Base-by-base conservation (phyloP, 2,797 vertebrate species). In the Notamacropus eugenii region DNA sequence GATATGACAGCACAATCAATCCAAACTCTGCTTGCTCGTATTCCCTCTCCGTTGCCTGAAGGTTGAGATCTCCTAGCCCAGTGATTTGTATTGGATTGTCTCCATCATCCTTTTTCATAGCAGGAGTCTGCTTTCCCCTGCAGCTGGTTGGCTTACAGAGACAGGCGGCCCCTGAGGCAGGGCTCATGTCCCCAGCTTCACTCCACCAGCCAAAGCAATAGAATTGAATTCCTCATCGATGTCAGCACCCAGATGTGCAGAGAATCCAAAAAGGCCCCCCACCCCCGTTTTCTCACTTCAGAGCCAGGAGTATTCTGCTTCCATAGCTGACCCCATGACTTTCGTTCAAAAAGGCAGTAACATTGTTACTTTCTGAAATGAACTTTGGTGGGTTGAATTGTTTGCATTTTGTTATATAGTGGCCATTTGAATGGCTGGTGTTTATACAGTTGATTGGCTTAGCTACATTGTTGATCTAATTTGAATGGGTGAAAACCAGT, bases 201-300 rank as follows among this genome's bases (percentile, higher is more conserved):
- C 95, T 96, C 90, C 95, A 90, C 50, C 16, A 91, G 28, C 93
- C 97, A 95, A 28, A 87, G 12, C 54, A 93, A 58, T 91, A 91
- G 94, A 97, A 97, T 93, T 93, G 19, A 31, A 96, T 98, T 98
- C 98, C 56, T 96, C 74, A 96, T 82, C 54, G 19, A 93, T 54
- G 90, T 96, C 27, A 91, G n/a, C 56, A 97, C 31, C 22, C 52
- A 90, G 34, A 92, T 1, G 1, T 34, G 95, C 94, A 91, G 31
- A 19, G 29, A 93, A 93, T 6, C 3, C 91, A 31, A 94, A 94
- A 6, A 95, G 93, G 56, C 92, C 0, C 52, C 54, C 62, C 16
- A 0, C 22, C 87, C 52, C 94, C 94, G 1, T 95, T 94, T 55
- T 62, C 54, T n/a, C 28, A 94, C 90, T 91, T 93, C 22, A 96